A percentile compares a stretch with the other conserved stretches of the same genome.
Evolutionary conservation across 1,140 invertebrate species (phyloP).

Genomic region (Xylocopa sonorina): DNA sequence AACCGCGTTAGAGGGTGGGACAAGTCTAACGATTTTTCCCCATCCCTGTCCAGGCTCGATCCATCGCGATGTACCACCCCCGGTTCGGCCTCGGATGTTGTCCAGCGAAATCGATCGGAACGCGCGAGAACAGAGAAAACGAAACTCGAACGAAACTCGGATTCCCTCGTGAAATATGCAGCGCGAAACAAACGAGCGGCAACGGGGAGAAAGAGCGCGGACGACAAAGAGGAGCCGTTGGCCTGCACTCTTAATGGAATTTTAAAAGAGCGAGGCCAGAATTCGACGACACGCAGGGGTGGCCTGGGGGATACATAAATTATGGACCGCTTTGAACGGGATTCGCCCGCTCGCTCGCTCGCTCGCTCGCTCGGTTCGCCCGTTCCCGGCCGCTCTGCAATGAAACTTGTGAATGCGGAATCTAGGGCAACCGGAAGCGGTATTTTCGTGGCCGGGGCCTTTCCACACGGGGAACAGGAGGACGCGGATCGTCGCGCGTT

Average conservation of each 20-base stretch:
- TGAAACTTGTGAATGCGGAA: slow-evolving; percentile 64
- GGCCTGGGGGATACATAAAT: slow-evolving; percentile 64
- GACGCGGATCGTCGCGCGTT: slow-evolving; percentile 30
- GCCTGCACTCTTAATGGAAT: slow-evolving; percentile 66
- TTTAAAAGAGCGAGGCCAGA: slow-evolving; percentile 64
- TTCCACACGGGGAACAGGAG: slow-evolving; percentile 53
- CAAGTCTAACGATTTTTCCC: too few relatives aligned
- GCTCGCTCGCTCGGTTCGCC: background rate
- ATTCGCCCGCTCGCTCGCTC: slow-evolving; percentile 57
- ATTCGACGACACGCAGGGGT: slow-evolving; percentile 46
- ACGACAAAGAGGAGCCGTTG: slow-evolving; percentile 49
- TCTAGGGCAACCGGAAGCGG: slow-evolving; percentile 69
- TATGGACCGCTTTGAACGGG: slow-evolving; percentile 67
- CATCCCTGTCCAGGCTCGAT: background rate
- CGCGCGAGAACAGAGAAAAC: background rate
- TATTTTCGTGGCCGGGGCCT: slow-evolving; percentile 67
- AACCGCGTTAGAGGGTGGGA: too few relatives aligned
- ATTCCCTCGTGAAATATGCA: slow-evolving; percentile 41
- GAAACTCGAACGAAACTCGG: slow-evolving; percentile 5
- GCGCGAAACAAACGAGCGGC: slow-evolving; percentile 49
- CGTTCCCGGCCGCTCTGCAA: slow-evolving; percentile 37
- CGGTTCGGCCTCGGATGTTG: slow-evolving; percentile 16
- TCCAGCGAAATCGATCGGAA: slow-evolving; percentile 10
- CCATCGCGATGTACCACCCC: background rate
- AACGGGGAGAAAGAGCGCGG: slow-evolving; percentile 20